A percentile compares a stretch with the other conserved stretches of the same genome.
Evolutionary conservation across 2,888 invertebrate genomes (phyloP).

Genomic region (Scaptomyza flava): DNA sequence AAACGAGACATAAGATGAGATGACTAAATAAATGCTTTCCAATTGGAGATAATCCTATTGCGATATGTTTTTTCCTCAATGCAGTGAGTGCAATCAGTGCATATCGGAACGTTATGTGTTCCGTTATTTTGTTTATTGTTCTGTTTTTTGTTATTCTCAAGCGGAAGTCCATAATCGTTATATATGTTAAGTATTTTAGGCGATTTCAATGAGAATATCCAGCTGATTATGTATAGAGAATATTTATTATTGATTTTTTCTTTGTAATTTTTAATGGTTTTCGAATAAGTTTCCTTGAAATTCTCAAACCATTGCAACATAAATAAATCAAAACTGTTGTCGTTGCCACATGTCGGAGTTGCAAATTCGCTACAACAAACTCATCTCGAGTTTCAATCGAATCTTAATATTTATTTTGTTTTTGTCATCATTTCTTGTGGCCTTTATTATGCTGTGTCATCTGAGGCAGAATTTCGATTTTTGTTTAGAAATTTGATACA

Average conservation of each 20-base stretch:
- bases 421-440: slow-evolving; percentile 8
- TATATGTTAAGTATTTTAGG: background rate
- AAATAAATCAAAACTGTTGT: background rate
- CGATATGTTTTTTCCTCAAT: slow-evolving; percentile 3
- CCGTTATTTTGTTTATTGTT: background rate
- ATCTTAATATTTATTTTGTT: background rate
- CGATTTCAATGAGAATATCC: background rate
- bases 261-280: too few relatives aligned
- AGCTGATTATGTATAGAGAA: too few relatives aligned
- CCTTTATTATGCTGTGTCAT: slow-evolving; percentile 4
- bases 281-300: too few relatives aligned
- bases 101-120: slow-evolving; percentile 1
- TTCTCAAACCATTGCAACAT: slow-evolving; percentile 25
- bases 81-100: background rate
- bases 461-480: slow-evolving; percentile 5
- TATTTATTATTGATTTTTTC: too few relatives aligned
- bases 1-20: slow-evolving; percentile 13
- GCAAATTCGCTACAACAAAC: background rate
- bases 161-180: slow-evolving; percentile 7
- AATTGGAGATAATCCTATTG: slow-evolving; percentile 18
- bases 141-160: slow-evolving; percentile 4
- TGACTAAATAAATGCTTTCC: slow-evolving; percentile 28
- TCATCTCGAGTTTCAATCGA: slow-evolving; percentile 29
- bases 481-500: slow-evolving; percentile 37
- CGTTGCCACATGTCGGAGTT: slow-evolving; percentile 9